phyloP scores from a whole-genome alignment of 2,113 vertebrate genomes.

The Atrichornis clamosus region DNA sequence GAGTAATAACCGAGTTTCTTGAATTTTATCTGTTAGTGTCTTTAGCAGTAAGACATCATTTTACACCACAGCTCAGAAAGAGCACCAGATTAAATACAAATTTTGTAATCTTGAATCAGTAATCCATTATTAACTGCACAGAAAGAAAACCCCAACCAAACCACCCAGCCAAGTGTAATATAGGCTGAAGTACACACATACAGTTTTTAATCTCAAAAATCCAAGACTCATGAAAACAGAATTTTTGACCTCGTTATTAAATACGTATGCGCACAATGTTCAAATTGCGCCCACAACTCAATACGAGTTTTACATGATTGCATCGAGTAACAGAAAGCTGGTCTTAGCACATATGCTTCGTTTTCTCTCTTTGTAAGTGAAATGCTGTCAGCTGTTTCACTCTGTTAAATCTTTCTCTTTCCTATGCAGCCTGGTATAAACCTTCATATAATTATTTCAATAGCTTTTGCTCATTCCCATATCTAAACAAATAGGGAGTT shows the following conservation, averaged over 20 bases:
- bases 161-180: not conserved
- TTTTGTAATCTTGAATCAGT: not conserved
- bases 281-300: accelerated
- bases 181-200: not conserved
- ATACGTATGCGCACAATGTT: accelerated
- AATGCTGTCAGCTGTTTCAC: not conserved
- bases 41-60: not conserved
- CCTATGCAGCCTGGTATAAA: not conserved
- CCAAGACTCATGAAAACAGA: not conserved
- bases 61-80: not conserved
- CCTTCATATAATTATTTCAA: not conserved
- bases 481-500: not conserved
- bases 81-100: not conserved
- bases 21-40: not conserved
- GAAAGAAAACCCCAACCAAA: not conserved
- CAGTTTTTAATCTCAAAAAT: not conserved
- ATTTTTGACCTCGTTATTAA: not conserved
- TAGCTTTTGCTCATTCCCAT: not conserved
- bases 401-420: not conserved
- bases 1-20: not conserved
- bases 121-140: not conserved
- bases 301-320: accelerated
- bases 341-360: accelerated
- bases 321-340: not conserved
- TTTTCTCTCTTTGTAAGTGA: not conserved